Percentiles rank a stretch among this genome's conserved stretches.
Conservation (phyloP, 2,797 vertebrate species). For the Typhlichthys eigenmanni region DNA sequence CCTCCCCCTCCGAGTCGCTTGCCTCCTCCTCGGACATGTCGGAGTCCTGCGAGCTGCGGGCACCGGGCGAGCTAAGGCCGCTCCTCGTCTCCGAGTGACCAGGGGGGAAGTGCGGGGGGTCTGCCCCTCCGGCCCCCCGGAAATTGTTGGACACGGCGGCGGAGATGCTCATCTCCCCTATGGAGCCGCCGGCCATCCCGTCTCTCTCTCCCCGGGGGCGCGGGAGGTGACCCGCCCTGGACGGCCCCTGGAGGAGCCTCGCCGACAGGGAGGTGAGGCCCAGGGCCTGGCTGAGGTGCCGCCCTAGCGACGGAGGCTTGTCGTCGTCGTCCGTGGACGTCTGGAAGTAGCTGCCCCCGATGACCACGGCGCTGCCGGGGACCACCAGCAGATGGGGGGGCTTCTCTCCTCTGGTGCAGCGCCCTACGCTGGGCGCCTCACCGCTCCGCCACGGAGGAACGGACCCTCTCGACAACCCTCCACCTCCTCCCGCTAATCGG, state of each 20-base stretch:
- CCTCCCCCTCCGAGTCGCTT: constrained; percentile 46
- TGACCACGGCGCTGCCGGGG: constrained; percentile 73
- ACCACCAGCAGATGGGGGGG: constrained; percentile 12
- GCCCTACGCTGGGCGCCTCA: neutral
- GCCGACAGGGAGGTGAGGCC: constrained; percentile 72
- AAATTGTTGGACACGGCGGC: constrained; percentile 44
- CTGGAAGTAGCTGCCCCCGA: constrained; percentile 84
- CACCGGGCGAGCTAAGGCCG: constrained; percentile 32
- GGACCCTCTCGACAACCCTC: no score
- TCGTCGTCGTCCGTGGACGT: constrained; percentile 39
- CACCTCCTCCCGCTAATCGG: neutral
- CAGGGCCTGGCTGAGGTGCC: constrained; percentile 69
- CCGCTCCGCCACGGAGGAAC: neutral
- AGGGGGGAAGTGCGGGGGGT: constrained; percentile 43
- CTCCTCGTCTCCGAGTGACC: constrained; percentile 40
- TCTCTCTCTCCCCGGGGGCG: constrained; percentile 34
- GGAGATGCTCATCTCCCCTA: constrained; percentile 65
- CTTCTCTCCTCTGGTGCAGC: neutral
- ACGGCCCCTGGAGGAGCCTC: constrained; percentile 68
- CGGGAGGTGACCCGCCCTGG: constrained; percentile 46
- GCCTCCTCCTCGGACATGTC: neutral
- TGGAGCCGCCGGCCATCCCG: constrained; percentile 25
- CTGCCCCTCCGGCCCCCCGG: neutral
- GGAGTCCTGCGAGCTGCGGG: constrained; percentile 42
- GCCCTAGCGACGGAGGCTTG: constrained; percentile 66